phyloP scores from a whole-genome alignment of 2,113 vertebrate genomes.

The Tragulus kanchil region DNA sequence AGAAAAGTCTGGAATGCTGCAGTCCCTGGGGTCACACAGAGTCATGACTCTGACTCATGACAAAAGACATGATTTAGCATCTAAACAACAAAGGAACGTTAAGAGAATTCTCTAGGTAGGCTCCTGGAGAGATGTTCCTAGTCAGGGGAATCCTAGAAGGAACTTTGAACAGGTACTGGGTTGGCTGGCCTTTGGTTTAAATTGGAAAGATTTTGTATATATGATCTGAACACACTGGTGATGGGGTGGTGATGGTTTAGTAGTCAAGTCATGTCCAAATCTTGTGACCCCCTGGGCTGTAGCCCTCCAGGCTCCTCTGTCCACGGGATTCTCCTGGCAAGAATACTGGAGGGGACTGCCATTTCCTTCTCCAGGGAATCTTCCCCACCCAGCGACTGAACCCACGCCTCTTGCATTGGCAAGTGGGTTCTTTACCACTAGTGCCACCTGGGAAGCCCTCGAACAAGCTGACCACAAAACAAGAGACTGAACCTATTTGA shows the following conservation, averaged over 20 bases:
- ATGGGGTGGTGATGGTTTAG: background rate
- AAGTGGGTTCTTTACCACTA: background rate
- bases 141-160: background rate
- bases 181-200: background rate
- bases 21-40: background rate
- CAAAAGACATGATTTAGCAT: background rate
- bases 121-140: background rate
- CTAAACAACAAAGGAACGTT: background rate
- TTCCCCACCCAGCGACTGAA: background rate
- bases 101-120: background rate
- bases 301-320: background rate
- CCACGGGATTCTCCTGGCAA: background rate
- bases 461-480: background rate
- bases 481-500: background rate
- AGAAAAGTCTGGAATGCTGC: background rate
- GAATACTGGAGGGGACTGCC: background rate
- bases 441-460: no score
- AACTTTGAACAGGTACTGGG: background rate
- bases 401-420: background rate
- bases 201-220: background rate
- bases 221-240: background rate
- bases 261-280: background rate
- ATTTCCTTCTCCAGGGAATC: background rate
- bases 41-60: background rate
- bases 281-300: background rate